Base-by-base conservation (phyloP, 2,113 vertebrate species). In the Turdus rufiventris region DNA sequence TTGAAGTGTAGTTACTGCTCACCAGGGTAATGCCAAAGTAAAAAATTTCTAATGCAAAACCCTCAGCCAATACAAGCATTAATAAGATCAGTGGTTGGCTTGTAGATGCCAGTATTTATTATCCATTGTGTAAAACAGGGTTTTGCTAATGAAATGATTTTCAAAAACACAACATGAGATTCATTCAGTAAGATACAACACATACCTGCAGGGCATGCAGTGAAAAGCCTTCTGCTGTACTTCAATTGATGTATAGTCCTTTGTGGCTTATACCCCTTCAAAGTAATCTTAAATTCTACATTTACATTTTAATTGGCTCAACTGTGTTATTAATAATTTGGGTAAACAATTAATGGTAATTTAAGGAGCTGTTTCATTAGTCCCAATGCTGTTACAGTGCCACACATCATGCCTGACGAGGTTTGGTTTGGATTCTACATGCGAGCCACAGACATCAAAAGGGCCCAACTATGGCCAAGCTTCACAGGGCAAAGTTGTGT, bases 91-190 rank as follows among this genome's bases (percentile, higher is more conserved):
- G 45, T 51, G 57, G 53, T 12, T 83, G 66, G 68, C 43, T 89
- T 73, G 58, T 73, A 45, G 56, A 47, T 3, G 53, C 62, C 76
- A 81, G 66, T 12, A 40, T 47, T 18, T 24, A 76, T 84, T 74
- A 81, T 10, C 75, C 29, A 13, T 34, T 67, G 42, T n/a, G 57
- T 61, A 90, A 89, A 85, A 68, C 79, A 48, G 2, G 42, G 82
- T 88, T 94, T 85, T 91, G 77, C 63, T 92, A 92, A 86, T 25
- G n/a, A 91, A 89, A 77, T 66, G 38, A 70, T 92, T 79, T 77
- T 36, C 93, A 68, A 58, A 91, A 95, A 94, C 4, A 3, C 34
- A 95, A 94, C 89, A 80, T 38, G 88, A 88, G 56, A 82, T 73
- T 65, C 67, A 51, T 50, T 78, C 89, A 12, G 45, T 23, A 17